Evolutionary conservation across 2,888 invertebrate species (phyloP).

Genomic region (Thymelicus lineola): DNA sequence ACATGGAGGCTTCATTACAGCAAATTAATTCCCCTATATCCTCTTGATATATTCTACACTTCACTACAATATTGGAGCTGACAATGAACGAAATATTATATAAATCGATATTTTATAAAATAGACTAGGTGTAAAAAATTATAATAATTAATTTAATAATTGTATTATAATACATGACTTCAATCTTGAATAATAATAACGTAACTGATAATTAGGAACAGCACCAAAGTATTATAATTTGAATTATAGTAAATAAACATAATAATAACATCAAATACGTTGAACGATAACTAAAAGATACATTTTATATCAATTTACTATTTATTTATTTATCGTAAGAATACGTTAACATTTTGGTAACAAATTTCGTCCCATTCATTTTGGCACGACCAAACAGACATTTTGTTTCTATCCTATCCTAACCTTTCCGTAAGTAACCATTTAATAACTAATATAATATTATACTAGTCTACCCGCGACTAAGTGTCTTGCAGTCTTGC

Average conservation of each 20-base stretch:
- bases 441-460: conserved; percentile 1
- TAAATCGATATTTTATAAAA: not conserved
- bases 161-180: conserved; percentile 3
- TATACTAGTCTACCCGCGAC: conserved; percentile 8
- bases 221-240: conserved; percentile 44
- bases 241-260: not conserved
- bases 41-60: not conserved
- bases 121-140: conserved; percentile 3
- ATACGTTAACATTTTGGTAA: conserved; percentile 33
- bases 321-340: not conserved
- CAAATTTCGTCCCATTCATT: conserved; percentile 17
- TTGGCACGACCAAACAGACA: conserved; percentile 24
- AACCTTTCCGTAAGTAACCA: not conserved
- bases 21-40: not conserved
- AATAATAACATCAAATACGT: conserved; percentile 1
- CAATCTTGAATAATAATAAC: conserved; percentile 5
- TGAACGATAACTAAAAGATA: conserved; percentile 2
- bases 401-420: conserved; percentile 6
- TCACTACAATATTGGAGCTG: not conserved
- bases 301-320: conserved; percentile 12
- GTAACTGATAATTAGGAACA: conserved; percentile 43
- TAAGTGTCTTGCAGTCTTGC: conserved; percentile 8
- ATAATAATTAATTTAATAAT: not conserved
- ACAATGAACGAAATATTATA: not conserved
- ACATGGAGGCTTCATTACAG: not conserved